Percentiles rank a stretch among this genome's conserved stretches.
phyloP scores from a whole-genome alignment of 2,888 invertebrate species.

The Ceramica pisi region DNA sequence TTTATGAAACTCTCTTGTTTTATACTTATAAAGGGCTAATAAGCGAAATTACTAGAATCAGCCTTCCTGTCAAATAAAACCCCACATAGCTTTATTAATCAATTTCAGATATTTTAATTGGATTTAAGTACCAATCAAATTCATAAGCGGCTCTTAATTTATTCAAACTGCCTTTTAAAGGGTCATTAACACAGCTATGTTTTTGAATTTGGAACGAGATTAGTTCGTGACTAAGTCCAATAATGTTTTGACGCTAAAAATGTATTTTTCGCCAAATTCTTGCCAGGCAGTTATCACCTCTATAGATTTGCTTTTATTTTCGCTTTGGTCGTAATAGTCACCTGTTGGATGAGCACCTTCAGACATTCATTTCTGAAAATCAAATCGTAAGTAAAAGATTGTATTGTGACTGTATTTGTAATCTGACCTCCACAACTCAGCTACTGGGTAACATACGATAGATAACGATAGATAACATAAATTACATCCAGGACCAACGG shows the following conservation, averaged over 20 bases:
- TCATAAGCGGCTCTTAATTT: slow-evolving; percentile 33
- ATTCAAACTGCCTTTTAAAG: slow-evolving; percentile 48
- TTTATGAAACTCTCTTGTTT: neutral
- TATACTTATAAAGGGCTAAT: slow-evolving; percentile 1
- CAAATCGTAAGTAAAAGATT: neutral
- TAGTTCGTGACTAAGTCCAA: slow-evolving; percentile 42
- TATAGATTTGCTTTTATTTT: slow-evolving; percentile 21
- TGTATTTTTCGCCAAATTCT: slow-evolving; percentile 17
- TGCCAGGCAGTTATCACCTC: slow-evolving; percentile 10
- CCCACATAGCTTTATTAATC: neutral
- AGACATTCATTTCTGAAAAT: neutral
- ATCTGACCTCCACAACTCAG: too few relatives aligned
- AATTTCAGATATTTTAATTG: slow-evolving; percentile 18
- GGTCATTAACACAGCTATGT: slow-evolving; percentile 35
- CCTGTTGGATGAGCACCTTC: slow-evolving; percentile 14
- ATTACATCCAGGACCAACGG: too few relatives aligned
- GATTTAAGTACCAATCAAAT: slow-evolving; percentile 38
- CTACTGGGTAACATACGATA: too few relatives aligned
- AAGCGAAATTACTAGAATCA: neutral
- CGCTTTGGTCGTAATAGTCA: slow-evolving; percentile 11
- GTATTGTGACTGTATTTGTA: slow-evolving; percentile 7
- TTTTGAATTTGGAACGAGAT: slow-evolving; percentile 45
- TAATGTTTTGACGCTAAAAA: slow-evolving; percentile 16
- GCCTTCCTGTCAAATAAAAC: slow-evolving; percentile 3
- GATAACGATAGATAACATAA: too few relatives aligned